A percentile compares a stretch with the other conserved stretches of the same genome.
phyloP scores from a whole-genome alignment of 2,888 invertebrate species.

The Dryococelus australis region DNA sequence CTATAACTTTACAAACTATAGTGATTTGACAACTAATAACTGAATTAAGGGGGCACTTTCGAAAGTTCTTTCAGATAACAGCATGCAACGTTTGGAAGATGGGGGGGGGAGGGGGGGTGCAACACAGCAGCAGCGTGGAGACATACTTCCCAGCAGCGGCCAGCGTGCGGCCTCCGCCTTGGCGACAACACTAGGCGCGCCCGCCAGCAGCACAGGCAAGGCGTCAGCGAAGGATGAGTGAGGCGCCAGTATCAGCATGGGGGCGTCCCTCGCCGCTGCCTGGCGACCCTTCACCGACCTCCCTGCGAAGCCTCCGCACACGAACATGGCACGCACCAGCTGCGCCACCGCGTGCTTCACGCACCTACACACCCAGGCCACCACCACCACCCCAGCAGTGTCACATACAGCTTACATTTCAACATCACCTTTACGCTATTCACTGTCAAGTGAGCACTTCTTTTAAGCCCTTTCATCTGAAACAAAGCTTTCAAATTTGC shows the following conservation, averaged over 20 bases:
- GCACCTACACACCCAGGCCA: slow-evolving; percentile 60
- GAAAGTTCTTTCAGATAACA: no score
- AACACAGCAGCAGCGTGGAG: background rate
- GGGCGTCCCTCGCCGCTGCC: slow-evolving; percentile 63
- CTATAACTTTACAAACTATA: no score
- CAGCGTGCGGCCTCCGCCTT: slow-evolving; percentile 83
- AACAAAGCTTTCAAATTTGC: no score
- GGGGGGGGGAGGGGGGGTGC: no score
- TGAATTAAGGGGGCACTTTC: no score
- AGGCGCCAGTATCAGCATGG: slow-evolving; percentile 75
- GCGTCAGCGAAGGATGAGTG: slow-evolving; percentile 94
- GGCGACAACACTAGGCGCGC: slow-evolving; percentile 89
- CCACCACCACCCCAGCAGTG: background rate
- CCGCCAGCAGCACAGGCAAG: slow-evolving; percentile 79
- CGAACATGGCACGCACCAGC: slow-evolving; percentile 78
- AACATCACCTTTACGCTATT: background rate
- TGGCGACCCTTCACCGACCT: slow-evolving; percentile 76
- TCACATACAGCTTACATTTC: background rate
- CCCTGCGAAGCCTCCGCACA: slow-evolving; percentile 82
- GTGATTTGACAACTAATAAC: no score
- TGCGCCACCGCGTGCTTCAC: slow-evolving; percentile 71
- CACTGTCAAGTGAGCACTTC: background rate
- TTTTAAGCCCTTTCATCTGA: no score
- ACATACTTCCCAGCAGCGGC: slow-evolving; percentile 91
- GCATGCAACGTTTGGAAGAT: no score